These are phyloP conservation scores for Eulithis prunata DNA, from an alignment of 2,888 invertebrate genomes.

Conservation along the genomic window DNA sequence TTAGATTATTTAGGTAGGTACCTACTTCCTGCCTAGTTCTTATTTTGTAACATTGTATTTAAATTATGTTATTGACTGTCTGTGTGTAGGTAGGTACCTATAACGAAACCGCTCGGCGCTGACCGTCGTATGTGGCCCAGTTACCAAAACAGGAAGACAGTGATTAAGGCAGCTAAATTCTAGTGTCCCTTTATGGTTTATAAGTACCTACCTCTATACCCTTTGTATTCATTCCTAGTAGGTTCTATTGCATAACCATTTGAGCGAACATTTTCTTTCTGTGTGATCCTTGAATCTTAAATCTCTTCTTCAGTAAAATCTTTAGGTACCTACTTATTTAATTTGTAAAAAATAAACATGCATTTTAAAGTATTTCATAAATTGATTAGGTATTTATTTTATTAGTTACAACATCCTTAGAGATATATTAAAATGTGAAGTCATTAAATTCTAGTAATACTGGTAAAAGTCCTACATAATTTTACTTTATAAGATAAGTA, in stretches of 20 bases:
- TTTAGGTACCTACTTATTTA: too few species aligned
- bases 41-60: too few species aligned
- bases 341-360: neutral
- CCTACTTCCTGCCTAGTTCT: too few species aligned
- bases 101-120: conserved; percentile 39
- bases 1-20: too few species aligned
- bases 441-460: conserved; percentile 16
- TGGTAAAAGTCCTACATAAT: conserved; percentile 12
- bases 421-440: conserved; percentile 4
- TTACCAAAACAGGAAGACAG: conserved; percentile 60
- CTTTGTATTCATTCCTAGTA: too few species aligned
- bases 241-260: too few species aligned
- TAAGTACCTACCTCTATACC: neutral
- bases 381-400: conserved; percentile 8
- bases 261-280: too few species aligned
- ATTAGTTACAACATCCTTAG: conserved; percentile 4
- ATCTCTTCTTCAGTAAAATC: too few species aligned
- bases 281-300: too few species aligned
- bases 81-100: neutral
- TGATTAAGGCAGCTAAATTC: conserved; percentile 47
- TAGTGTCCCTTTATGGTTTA: conserved; percentile 19
- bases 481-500: conserved; percentile 23
- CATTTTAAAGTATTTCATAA: neutral
- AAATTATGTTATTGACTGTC: neutral
- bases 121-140: conserved; percentile 58